Evolutionary conservation across 2,113 vertebrate species (phyloP).

Genomic region (Anolis sagrei): DNA sequence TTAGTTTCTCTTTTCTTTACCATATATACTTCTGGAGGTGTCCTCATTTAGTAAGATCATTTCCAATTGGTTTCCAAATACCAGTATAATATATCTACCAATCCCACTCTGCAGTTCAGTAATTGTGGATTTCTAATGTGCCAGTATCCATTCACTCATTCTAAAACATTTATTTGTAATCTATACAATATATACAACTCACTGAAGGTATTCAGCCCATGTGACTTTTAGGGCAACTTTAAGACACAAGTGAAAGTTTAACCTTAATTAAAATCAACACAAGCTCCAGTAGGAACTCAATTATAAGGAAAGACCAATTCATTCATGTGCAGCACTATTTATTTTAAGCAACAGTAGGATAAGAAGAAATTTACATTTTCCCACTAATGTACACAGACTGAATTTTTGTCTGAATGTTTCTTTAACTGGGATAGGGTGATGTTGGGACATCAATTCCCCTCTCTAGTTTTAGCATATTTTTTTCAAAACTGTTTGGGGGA

Average conservation of each 20-base stretch:
- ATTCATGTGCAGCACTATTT: background rate
- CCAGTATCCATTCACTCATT: background rate
- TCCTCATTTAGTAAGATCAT: background rate
- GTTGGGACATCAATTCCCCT: background rate
- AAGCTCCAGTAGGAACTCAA: conserved; percentile 7
- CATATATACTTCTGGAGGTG: background rate
- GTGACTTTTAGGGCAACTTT: background rate
- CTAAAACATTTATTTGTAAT: too few species aligned
- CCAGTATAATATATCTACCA: background rate
- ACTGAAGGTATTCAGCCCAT: background rate
- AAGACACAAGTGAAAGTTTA: background rate
- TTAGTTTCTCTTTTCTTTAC: background rate
- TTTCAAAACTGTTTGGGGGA: accelerated
- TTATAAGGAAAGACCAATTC: background rate
- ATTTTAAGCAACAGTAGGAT: background rate
- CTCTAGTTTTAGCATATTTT: background rate
- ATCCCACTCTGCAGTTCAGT: background rate
- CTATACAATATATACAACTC: background rate
- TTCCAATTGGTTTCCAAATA: background rate
- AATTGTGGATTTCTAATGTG: background rate
- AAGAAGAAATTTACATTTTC: background rate
- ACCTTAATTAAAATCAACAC: conserved; percentile 18
- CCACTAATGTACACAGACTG: background rate
- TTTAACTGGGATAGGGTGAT: background rate
- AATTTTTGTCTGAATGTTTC: background rate